These are phyloP conservation scores for Mionectes macconnelli DNA, from an alignment of 2,113 vertebrate genomes.

Conservation along the genomic window DNA sequence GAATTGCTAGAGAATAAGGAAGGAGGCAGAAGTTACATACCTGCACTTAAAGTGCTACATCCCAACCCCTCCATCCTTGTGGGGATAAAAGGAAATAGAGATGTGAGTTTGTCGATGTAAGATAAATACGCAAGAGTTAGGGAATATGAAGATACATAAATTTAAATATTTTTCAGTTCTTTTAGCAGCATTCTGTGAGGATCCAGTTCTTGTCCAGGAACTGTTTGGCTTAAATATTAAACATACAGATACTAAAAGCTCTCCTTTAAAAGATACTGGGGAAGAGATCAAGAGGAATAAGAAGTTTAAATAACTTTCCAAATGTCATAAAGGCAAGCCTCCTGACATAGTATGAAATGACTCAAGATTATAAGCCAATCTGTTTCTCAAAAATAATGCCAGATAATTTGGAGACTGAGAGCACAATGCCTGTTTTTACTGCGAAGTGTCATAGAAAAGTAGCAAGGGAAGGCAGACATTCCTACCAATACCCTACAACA, in stretches of 20 bases:
- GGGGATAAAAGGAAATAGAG: neutral
- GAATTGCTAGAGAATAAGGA: neutral
- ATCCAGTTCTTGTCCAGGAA: neutral
- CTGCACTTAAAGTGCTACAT: no score
- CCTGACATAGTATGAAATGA: neutral
- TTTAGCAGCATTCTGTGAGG: neutral
- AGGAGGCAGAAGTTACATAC: neutral
- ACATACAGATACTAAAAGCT: neutral
- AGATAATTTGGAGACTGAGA: neutral
- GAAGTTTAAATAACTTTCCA: neutral
- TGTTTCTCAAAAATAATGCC: neutral
- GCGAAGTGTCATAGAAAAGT: neutral
- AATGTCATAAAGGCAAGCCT: neutral
- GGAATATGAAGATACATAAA: neutral
- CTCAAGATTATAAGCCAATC: neutral
- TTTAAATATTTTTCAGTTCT: neutral
- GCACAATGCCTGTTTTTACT: neutral
- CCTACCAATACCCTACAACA: neutral
- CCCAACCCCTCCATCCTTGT: no score
- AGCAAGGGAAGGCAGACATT: neutral
- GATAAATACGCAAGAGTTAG: neutral
- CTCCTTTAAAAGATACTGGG: neutral
- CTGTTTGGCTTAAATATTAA: neutral
- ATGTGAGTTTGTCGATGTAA: neutral
- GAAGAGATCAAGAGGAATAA: neutral